Evolutionary conservation across 2,888 invertebrate genomes (phyloP).

Genomic region (Crioceris asparagi): DNA sequence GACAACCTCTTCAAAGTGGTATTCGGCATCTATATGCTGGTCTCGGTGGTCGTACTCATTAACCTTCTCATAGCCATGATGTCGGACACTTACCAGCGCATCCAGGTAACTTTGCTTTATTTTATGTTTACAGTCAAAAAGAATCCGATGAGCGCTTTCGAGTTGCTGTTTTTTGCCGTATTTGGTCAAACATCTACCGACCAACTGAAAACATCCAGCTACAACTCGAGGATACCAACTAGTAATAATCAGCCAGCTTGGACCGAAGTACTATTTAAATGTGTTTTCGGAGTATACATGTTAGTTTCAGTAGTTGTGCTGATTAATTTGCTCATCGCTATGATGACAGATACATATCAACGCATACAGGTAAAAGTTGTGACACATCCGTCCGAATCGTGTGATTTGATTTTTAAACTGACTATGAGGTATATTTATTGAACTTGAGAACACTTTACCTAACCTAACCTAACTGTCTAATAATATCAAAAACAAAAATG

Average conservation of each 20-base stretch:
- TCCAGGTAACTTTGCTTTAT: conserved; percentile 67
- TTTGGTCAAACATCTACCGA: conserved; percentile 88
- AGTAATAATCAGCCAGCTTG: conserved; percentile 56
- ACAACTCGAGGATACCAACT: conserved; percentile 37
- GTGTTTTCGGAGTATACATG: conserved; percentile 91
- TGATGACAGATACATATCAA: conserved; percentile 99
- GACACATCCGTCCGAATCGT: too few species aligned
- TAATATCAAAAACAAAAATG: too few species aligned
- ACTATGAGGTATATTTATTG: too few species aligned
- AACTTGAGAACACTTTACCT: too few species aligned
- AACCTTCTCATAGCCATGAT: conserved; percentile 99
- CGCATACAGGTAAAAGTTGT: conserved; percentile 93
- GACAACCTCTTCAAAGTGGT: conserved; percentile 81
- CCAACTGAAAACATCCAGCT: conserved; percentile 60
- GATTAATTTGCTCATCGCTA: conserved; percentile 98
- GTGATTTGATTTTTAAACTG: too few species aligned
- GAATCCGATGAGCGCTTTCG: conserved; percentile 87
- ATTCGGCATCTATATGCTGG: conserved; percentile 96
- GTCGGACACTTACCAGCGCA: conserved; percentile 99
- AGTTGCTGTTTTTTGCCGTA: conserved; percentile 97
- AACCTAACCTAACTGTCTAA: too few species aligned
- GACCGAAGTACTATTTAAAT: conserved; percentile 81
- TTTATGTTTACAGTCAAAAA: conserved; percentile 73
- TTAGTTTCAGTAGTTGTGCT: conserved; percentile 97
- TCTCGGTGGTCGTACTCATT: conserved; percentile 95